A percentile compares a stretch with the other conserved stretches of the same genome.
Conservation (phyloP, 2,888 invertebrate species). For the Euphydryas editha region DNA sequence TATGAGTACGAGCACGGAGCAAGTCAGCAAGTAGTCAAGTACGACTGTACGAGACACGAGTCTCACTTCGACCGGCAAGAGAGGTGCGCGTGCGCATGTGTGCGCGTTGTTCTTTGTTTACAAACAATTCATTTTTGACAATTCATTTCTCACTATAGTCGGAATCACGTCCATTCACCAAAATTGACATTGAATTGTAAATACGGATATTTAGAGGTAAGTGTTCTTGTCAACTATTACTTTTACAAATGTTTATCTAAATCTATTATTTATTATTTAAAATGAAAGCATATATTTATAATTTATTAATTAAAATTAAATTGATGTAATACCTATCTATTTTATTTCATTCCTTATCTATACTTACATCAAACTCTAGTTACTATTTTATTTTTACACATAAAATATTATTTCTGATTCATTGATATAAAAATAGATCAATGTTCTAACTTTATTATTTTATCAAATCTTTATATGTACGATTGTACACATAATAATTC, state of each 20-base stretch:
- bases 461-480: too few relatives aligned
- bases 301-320: not conserved
- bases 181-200: constrained; percentile 9
- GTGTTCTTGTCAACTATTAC: not conserved
- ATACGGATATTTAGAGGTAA: constrained; percentile 23
- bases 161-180: constrained; percentile 21
- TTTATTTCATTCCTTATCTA: not conserved
- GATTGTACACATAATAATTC: too few relatives aligned
- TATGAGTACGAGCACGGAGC: too few relatives aligned
- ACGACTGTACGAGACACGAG: too few relatives aligned
- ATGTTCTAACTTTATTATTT: too few relatives aligned
- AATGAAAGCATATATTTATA: too few relatives aligned
- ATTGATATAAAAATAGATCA: not conserved
- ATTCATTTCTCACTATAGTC: constrained; percentile 29
- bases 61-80: constrained; percentile 40
- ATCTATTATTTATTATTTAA: too few relatives aligned
- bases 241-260: not conserved
- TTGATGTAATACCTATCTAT: not conserved
- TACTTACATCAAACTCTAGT: not conserved
- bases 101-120: constrained; percentile 51
- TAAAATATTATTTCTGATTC: not conserved
- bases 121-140: constrained; percentile 47
- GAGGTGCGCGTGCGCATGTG: constrained; percentile 40
- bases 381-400: not conserved
- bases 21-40: too few relatives aligned